Conservation (phyloP, 2,113 vertebrate species). For the Perognathus longimembris region DNA sequence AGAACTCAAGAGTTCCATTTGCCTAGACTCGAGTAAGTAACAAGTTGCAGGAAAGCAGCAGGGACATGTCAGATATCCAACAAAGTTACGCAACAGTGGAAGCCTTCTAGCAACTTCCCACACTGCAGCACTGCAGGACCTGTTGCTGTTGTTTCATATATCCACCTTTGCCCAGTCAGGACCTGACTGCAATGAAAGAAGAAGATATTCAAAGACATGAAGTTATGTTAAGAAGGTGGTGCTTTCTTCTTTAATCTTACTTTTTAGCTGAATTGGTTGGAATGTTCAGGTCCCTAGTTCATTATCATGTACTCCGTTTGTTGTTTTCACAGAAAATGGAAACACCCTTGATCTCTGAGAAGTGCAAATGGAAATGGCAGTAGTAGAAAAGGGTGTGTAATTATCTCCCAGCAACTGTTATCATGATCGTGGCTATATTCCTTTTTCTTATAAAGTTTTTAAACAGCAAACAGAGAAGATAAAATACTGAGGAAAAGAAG, state of each 20-base stretch:
- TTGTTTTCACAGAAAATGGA: slow-evolving; percentile 33
- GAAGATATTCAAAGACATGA: not conserved
- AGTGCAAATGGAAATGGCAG: not conserved
- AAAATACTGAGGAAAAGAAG: not conserved
- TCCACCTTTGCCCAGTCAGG: not conserved
- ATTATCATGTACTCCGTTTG: not conserved
- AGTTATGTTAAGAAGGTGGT: slow-evolving; percentile 15
- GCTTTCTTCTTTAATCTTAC: slow-evolving; percentile 49
- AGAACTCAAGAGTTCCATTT: slow-evolving; percentile 26
- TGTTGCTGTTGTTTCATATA: not conserved
- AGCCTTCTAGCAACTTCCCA: not conserved
- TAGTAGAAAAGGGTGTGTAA: not conserved
- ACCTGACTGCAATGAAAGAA: slow-evolving; percentile 12
- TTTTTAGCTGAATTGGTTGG: slow-evolving; percentile 32
- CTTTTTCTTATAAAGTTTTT: not conserved
- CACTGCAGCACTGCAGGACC: not conserved
- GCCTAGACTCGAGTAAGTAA: slow-evolving; percentile 45
- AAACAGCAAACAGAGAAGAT: not conserved
- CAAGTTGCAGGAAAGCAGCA: not conserved
- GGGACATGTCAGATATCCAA: not conserved
- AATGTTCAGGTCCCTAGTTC: not conserved
- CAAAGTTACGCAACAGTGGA: slow-evolving; percentile 4
- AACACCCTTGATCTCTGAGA: not conserved
- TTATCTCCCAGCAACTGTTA: slow-evolving; percentile 43
- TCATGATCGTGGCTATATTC: slow-evolving; percentile 6